These are phyloP conservation scores for Porphyrio hochstetteri DNA, from an alignment of 2,113 vertebrate genomes.

Conservation along the genomic window DNA sequence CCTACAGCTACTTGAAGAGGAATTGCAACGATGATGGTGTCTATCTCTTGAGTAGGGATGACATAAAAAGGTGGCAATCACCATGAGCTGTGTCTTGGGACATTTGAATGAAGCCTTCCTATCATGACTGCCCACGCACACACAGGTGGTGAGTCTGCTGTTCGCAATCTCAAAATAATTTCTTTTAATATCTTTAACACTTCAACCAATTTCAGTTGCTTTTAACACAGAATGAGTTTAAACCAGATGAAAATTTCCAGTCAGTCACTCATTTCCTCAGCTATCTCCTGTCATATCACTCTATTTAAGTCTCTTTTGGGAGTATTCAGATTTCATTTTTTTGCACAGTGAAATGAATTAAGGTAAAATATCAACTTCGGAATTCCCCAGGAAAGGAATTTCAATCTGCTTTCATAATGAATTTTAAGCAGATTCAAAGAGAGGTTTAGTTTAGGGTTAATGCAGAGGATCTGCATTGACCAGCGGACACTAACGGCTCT, in stretches of 20 bases:
- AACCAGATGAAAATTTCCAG: not conserved
- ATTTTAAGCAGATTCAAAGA: not conserved
- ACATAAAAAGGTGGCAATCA: not conserved
- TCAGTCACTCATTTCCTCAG: not conserved
- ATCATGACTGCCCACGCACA: not conserved
- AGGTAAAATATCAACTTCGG: not conserved
- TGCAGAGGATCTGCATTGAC: not conserved
- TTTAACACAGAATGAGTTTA: not conserved
- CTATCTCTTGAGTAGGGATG: not conserved
- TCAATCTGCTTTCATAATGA: not conserved
- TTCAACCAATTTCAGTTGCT: not conserved
- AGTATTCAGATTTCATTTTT: not conserved
- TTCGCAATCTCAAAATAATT: not conserved
- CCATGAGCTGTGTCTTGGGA: not conserved
- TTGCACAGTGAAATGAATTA: not conserved
- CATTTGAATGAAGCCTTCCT: not conserved
- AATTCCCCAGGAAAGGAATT: not conserved
- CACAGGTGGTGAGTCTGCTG: not conserved
- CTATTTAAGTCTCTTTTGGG: not conserved
- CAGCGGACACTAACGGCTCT: not conserved
- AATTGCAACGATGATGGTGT: not conserved
- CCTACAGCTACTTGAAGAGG: not conserved
- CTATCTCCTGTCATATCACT: not conserved
- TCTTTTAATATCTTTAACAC: not conserved
- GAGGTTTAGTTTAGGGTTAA: not conserved